Base-by-base conservation (phyloP, 1,140 invertebrate species). In the Maconellicoccus hirsutus region DNA sequence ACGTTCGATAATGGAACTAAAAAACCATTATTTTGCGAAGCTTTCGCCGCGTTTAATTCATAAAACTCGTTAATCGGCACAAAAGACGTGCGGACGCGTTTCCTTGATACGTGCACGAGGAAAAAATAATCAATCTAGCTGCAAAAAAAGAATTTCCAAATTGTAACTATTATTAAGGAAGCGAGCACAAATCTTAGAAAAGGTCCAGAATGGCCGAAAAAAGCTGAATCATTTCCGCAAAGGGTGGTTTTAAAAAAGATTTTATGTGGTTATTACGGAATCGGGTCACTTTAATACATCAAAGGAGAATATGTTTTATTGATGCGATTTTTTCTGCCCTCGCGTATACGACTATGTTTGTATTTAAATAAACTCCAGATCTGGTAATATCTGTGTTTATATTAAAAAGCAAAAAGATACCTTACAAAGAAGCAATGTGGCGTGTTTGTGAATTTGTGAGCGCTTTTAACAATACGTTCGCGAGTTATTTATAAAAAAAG, bases 171-270 rank as follows among this genome's bases (percentile, higher is more conserved):
- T 52, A 52, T 52, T 52, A 52, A 16, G 42, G n/a, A 52, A 52
- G n/a, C 10, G 42, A 14, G 42, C n/a, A 52, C 42, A 52, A 52
- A 52, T 19, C 42, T 52, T 52, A 3, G 12, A 12, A 3, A 6
- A 33, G 29, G 29, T n/a, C n/a, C n/a, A n/a, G n/a, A n/a, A n/a
- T n/a, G n/a, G n/a, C n/a, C n/a, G n/a, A 52, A 52, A 52, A 52
- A 52, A 52, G 42, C 42, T 52, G 42, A 52, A 8, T 52, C 42
- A 52, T 52, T 52, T 52, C 42, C 42, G 42, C 2, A 33, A 33
- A 52, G 42, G 42, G 42, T 16, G n/a, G n/a, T 52, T 33, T 52
- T 52, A 52, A 52, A 52, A 52, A 52, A 52, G 42, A 52, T 52
- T 52, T 52, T 52, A 16, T 33, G 12, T 16, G 42, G 6, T 52